phyloP scores from a whole-genome alignment of 1,140 invertebrate genomes.

The Drosophila malerkotliana region DNA sequence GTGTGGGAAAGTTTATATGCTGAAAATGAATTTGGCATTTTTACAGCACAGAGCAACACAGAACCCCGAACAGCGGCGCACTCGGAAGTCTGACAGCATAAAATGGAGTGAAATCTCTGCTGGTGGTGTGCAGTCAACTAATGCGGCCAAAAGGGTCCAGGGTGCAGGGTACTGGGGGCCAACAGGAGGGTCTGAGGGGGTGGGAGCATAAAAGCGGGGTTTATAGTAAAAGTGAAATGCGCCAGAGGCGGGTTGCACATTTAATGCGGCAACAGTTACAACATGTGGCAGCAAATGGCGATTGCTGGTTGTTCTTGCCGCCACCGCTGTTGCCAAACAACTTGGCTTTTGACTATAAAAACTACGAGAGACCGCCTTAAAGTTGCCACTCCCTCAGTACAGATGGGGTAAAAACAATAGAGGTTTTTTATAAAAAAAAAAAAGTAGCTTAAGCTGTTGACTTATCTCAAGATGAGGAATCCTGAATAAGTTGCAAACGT shows the following conservation, averaged over 20 bases:
- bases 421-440: neutral
- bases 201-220: constrained; percentile 64
- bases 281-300: constrained; percentile 77
- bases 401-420: neutral
- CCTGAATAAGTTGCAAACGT: too few species aligned
- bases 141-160: constrained; percentile 28
- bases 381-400: constrained; percentile 52
- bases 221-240: constrained; percentile 78
- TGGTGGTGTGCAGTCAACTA: constrained; percentile 75
- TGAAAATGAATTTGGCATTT: constrained; percentile 82
- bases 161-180: neutral
- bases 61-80: constrained; percentile 46
- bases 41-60: constrained; percentile 42
- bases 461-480: neutral
- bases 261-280: constrained; percentile 80
- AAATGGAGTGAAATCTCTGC: constrained; percentile 81
- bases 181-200: neutral
- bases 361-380: constrained; percentile 63
- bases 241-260: constrained; percentile 58
- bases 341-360: constrained; percentile 81
- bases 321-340: constrained; percentile 53
- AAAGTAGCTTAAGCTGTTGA: neutral
- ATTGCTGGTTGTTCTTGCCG: constrained; percentile 45
- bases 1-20: constrained; percentile 67
- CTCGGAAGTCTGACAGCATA: constrained; percentile 81